Evolutionary conservation across 2,888 invertebrate genomes (phyloP).

Genomic region (Coecobrya sp.): DNA sequence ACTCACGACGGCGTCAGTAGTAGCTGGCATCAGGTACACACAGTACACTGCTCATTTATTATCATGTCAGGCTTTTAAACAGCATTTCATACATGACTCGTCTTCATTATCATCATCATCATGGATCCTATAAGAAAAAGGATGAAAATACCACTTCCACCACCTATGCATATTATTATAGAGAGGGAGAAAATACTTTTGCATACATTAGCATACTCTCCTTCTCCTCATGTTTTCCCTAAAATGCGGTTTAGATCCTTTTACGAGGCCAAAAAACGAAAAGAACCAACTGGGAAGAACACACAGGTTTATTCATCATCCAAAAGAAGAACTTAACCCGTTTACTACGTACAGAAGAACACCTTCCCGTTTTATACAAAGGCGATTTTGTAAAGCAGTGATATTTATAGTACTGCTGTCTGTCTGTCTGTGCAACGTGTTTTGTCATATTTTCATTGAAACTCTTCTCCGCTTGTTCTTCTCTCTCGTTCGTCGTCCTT

Average conservation of each 20-base stretch:
- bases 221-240: background rate
- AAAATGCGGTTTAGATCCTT: background rate
- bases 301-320: background rate
- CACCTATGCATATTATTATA: background rate
- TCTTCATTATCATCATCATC: conserved; percentile 36
- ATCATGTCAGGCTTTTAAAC: conserved; percentile 55
- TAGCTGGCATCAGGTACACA: conserved; percentile 52
- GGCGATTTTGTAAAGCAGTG: background rate
- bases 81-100: conserved; percentile 45
- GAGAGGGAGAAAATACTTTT: conserved; percentile 17
- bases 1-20: no score
- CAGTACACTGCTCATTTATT: conserved; percentile 59
- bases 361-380: background rate
- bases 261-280: background rate
- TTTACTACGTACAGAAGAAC: background rate
- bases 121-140: conserved; percentile 22
- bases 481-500: background rate
- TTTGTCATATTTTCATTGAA: conserved; percentile 26
- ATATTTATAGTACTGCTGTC: no score
- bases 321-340: background rate
- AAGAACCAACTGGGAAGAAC: conserved; percentile 16
- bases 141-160: background rate
- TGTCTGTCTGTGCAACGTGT: background rate
- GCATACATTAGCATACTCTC: conserved; percentile 42
- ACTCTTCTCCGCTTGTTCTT: background rate